A percentile compares a stretch with the other conserved stretches of the same genome.
These are phyloP conservation scores for Oreotragus oreotragus DNA, from an alignment of 2,113 vertebrate genomes.

Conservation along the genomic window DNA sequence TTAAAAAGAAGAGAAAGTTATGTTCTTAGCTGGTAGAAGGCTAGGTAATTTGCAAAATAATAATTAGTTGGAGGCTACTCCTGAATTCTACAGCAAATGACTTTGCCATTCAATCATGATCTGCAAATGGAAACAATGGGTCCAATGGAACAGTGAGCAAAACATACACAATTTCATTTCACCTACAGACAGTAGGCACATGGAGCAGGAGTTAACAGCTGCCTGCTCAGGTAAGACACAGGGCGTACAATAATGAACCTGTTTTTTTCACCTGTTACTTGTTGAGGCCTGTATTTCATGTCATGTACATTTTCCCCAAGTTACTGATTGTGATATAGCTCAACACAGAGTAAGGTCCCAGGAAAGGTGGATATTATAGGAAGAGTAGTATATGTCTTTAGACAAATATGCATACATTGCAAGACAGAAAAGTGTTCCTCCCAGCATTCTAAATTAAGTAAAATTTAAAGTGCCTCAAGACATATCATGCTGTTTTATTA, in stretches of 20 bases:
- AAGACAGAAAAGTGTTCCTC: neutral
- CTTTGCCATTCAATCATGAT: neutral
- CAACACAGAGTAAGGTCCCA: neutral
- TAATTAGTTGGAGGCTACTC: neutral
- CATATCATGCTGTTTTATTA: neutral
- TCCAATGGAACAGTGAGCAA: neutral
- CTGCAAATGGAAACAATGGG: neutral
- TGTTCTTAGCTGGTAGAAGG: neutral
- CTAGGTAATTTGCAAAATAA: neutral
- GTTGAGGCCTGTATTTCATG: neutral
- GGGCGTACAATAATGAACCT: neutral
- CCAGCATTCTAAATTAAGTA: neutral
- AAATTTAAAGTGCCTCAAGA: neutral
- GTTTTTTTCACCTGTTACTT: neutral
- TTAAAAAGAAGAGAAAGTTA: neutral
- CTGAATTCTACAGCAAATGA: slow-evolving; percentile 6
- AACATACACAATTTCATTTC: neutral
- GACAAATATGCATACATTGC: neutral
- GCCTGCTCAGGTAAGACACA: neutral
- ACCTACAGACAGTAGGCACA: neutral
- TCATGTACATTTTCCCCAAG: neutral
- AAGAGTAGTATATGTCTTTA: neutral
- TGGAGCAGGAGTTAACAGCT: neutral
- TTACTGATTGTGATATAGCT: neutral
- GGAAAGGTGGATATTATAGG: neutral